Base-by-base conservation (phyloP, 2,113 vertebrate species). In the Ophthalmolycus amberensis region DNA sequence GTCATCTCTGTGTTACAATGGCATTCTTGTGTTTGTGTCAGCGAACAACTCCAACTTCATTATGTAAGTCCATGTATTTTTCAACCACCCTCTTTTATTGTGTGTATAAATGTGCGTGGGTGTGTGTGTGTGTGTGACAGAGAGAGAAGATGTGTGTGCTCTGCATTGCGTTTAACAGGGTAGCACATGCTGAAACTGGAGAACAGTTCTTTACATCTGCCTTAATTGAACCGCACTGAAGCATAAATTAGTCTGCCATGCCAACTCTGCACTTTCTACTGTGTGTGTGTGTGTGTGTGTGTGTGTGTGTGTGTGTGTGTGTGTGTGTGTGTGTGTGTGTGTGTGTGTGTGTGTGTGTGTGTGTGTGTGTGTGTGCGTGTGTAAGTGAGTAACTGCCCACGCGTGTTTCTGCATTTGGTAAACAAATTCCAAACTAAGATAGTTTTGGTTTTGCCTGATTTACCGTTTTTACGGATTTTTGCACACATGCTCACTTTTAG, bases 211-310 rank as follows among this genome's bases (percentile, higher is more conserved):
- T 90, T 83, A 91, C 83, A 89, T 89, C 81, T 87, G 73, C 81
- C 75, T 91, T 92, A 93, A 94, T 90, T 93, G 86, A 90, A 88
- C 85, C 8, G 76, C 90, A 90, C 80, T 92, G 81, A 89, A 90
- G 84, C 90, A 92, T 92, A 92, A 90, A 92, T 90, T 91, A 92
- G 86, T 70, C 69, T 16, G 3, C 32, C 46, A 62, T 88, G 86
- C 91, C 62, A 79, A 77, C 86, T 84, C 80, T 79, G 88, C 87
- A 92, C 67, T 90, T 91, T 89, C 79, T 82, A n/a, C 18, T 82
- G 22, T 63, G 69, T 62, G 56, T 62, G 32, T 68, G 52, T 66
- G 76, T 48, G 60, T 52, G 59, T 48, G 46, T 60, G 38, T 22
- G 63, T 32, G 63, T 54, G 63, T 52, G 25, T 68, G 66, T 70